Percentiles rank a stretch among this genome's conserved stretches.
Conservation (phyloP, 2,888 invertebrate genomes). For the Sminthurides aquaticus region DNA sequence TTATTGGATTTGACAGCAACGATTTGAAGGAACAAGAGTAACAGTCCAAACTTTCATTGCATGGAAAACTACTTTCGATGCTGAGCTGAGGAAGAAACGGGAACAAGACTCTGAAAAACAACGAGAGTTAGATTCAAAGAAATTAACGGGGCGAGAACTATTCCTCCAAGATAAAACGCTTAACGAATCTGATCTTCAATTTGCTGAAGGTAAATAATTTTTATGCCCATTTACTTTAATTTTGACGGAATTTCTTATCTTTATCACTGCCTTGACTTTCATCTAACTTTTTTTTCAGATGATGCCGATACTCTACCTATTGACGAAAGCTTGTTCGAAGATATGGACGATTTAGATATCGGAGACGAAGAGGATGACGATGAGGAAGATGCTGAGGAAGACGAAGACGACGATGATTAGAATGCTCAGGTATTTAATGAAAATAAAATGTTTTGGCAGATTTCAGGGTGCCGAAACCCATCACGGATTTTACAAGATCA, state of each 20-base stretch:
- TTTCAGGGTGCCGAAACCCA: too few relatives aligned
- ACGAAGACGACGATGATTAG: neutral
- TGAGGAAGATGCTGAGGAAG: slow-evolving; percentile 48
- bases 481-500: too few relatives aligned
- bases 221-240: too few relatives aligned
- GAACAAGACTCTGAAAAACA: slow-evolving; percentile 55
- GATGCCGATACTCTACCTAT: slow-evolving; percentile 72
- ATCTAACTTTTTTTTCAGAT: too few relatives aligned
- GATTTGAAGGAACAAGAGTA: slow-evolving; percentile 90
- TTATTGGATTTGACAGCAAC: slow-evolving; percentile 56
- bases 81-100: slow-evolving; percentile 64
- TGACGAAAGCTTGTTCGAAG: slow-evolving; percentile 87
- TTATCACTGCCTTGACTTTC: too few relatives aligned
- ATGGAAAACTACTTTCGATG: slow-evolving; percentile 91
- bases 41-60: slow-evolving; percentile 89
- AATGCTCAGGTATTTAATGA: neutral
- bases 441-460: too few relatives aligned
- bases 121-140: slow-evolving; percentile 63
- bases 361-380: slow-evolving; percentile 59
- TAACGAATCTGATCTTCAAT: slow-evolving; percentile 92
- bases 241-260: too few relatives aligned
- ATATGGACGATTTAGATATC: slow-evolving; percentile 64
- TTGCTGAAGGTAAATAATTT: slow-evolving; percentile 85
- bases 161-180: slow-evolving; percentile 88
- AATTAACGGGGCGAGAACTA: slow-evolving; percentile 84